A percentile compares a stretch with the other conserved stretches of the same genome.
phyloP scores from a whole-genome alignment of 2,888 invertebrate species.

The Melanostoma mellinum region DNA sequence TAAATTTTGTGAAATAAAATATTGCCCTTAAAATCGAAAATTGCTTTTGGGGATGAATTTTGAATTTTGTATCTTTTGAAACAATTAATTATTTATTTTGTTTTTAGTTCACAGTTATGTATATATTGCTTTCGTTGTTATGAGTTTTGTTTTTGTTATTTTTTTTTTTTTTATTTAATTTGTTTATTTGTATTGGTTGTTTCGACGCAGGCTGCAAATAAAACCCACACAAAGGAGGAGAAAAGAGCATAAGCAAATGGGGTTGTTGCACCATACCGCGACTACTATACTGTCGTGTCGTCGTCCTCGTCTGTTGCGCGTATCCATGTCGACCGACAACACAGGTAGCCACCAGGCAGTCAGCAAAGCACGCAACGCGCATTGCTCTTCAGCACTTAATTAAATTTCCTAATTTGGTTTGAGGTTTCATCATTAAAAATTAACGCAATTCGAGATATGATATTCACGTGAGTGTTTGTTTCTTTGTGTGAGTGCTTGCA shows the following conservation, averaged over 20 bases:
- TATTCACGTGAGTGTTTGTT: constrained; percentile 7
- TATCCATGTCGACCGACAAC: constrained; percentile 62
- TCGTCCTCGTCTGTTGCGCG: constrained; percentile 32
- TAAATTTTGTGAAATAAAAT: constrained; percentile 30
- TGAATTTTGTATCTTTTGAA: constrained; percentile 63
- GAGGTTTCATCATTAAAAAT: constrained; percentile 74
- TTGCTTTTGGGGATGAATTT: constrained; percentile 63
- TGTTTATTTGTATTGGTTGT: constrained; percentile 54
- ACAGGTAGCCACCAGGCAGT: not conserved
- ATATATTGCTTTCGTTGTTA: constrained; percentile 81
- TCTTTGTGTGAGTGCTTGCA: constrained; percentile 20
- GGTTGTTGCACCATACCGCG: constrained; percentile 38
- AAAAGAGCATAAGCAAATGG: constrained; percentile 12
- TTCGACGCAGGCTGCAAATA: constrained; percentile 61
- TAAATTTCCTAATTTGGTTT: constrained; percentile 74
- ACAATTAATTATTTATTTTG: constrained; percentile 22
- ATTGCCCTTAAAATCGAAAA: constrained; percentile 66
- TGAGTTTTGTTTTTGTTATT: constrained; percentile 75
- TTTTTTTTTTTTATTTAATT: constrained; percentile 22
- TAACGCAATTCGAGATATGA: constrained; percentile 64
- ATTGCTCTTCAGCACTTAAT: constrained; percentile 69
- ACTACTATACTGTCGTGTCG: constrained; percentile 3
- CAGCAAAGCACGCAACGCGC: constrained; percentile 34
- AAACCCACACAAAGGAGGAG: constrained; percentile 5
- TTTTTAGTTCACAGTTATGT: constrained; percentile 78